phyloP scores from a whole-genome alignment of 2,797 vertebrate genomes.

The Sebastes ruberrimus region DNA sequence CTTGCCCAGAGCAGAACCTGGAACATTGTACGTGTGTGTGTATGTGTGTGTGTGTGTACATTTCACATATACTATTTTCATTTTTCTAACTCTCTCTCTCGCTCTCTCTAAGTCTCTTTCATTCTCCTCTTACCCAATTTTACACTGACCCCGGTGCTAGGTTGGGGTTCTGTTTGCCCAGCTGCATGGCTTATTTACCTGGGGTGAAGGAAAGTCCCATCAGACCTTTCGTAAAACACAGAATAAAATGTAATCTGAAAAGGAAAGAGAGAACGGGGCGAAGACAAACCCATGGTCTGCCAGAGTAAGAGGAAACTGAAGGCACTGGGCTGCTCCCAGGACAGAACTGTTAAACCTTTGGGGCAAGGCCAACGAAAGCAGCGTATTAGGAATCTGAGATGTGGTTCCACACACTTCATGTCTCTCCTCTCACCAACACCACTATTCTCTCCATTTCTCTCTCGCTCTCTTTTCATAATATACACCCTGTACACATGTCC shows the following conservation, averaged over 20 bases:
- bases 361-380: conserved; percentile 87
- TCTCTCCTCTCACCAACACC: conserved; percentile 34
- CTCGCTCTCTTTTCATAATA: conserved; percentile 27
- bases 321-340: conserved; percentile 82
- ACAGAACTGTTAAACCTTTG: conserved; percentile 84
- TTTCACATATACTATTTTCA: conserved; percentile 31
- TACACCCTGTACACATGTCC: conserved; percentile 26
- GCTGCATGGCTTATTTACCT: conserved; percentile 94
- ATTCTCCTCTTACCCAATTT: conserved; percentile 81
- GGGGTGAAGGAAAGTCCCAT: conserved; percentile 89
- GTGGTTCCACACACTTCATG: conserved; percentile 58
- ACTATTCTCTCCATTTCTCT: conserved; percentile 33
- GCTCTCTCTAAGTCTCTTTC: conserved; percentile 63
- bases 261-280: conserved; percentile 59
- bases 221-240: conserved; percentile 80
- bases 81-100: conserved; percentile 55
- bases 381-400: conserved; percentile 81
- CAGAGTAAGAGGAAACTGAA: conserved; percentile 87
- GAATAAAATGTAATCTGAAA: conserved; percentile 78
- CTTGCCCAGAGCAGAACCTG: conserved; percentile 14
- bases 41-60: not conserved
- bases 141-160: conserved; percentile 81
- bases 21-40: not conserved
- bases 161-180: conserved; percentile 91
- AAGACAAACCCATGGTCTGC: conserved; percentile 85